Base-by-base conservation (phyloP, 2,113 vertebrate genomes). In the Ophthalmolycus amberensis region DNA sequence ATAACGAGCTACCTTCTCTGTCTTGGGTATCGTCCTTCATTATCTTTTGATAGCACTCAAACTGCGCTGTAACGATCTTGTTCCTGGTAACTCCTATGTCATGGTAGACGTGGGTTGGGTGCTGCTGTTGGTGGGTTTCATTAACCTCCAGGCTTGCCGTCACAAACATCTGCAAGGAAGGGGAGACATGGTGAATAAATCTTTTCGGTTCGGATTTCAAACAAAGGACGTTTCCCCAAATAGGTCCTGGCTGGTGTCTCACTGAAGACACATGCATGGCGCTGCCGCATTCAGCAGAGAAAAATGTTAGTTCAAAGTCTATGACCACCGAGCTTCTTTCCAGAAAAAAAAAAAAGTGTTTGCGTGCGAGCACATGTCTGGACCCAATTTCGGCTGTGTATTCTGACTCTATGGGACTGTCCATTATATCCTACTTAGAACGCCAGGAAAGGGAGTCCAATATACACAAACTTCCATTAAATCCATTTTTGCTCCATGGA, bases 21-120 rank as follows among this genome's bases (percentile, higher is more conserved):
- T 60, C 77, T 22, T 71, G 9, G 18, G 64, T 10, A 5, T 91
- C 92, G 62, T 97, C 95, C 75, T 96, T 96, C 95, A 98, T 97
- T 54, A 99, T 97, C 92, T 97, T 99, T 87, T 99, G 98, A 88
- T 99, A 99, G 86, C 98, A 99, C 88, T 99, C 98, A 75, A 97
- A 99, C 79, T 99, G 98, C 1, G 98, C 98, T 0, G 97, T 98
- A 84, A 99, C 96, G 9, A 99, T 99, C 93, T 97, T 97, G 93
- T 98, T 97, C 89, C 95, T 93, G 80, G 97, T 98, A 11, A 96
- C 56, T 2, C 95, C 87, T 0, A 97, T 77, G 1, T 95, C 94
- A 29, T 22, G 73, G 64, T 95, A 95, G n/a, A 93, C 92, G 71
- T 95, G 92, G 56, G 78, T 91, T 3, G 86, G 74, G 60, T 82